Base-by-base conservation (phyloP, 2,113 vertebrate species). In the Rafetus swinhoei region DNA sequence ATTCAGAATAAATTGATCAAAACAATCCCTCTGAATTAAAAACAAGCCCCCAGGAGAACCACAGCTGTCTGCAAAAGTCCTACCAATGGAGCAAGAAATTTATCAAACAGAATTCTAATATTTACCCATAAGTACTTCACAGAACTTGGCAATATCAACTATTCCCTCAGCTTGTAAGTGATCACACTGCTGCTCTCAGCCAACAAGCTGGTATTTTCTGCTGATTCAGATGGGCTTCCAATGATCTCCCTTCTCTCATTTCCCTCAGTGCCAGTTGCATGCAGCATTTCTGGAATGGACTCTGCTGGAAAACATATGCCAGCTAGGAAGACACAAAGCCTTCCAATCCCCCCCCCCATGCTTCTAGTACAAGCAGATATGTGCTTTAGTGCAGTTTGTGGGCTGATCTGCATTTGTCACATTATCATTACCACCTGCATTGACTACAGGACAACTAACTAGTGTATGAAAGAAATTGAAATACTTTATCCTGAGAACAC, bases 191-290 rank as follows among this genome's bases (percentile, higher is more conserved):
- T 84, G 39, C 9, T 60, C 25, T 74, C 29, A 87, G 84, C 19
- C 65, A 54, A 9, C 18, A 10, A 52, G 76, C 89, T 35, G 0
- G 6, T 10, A 57, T 77, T 62, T 79, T 32, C 54, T 88, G 5
- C 65, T 95, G 53, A 87, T 89, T 94, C 87, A 77, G 50, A 39
- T 90, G 82, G 50, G 50, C 72, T 93, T 90, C 91, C 57, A 90
- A 53, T 92, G 90, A 93, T 53, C 27, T 88, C 50, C 13, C 80
- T 94, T 92, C 90, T 90, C 89, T 86, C 91, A 54, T 96, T 96
- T 93, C 90, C 84, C 83, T 76, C 88, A 87, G 39, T 97, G 62
- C 85, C 84, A 93, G 91, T 85, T 96, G 95, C 87, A 91, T 94
- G 53, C 93, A 87, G 25, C 13, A 80, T 89, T 94, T 95, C 93